These are phyloP conservation scores for Echinarachnius parma DNA, from an alignment of 53 echinoderm and acorn worm genomes.

Conservation along the genomic window DNA sequence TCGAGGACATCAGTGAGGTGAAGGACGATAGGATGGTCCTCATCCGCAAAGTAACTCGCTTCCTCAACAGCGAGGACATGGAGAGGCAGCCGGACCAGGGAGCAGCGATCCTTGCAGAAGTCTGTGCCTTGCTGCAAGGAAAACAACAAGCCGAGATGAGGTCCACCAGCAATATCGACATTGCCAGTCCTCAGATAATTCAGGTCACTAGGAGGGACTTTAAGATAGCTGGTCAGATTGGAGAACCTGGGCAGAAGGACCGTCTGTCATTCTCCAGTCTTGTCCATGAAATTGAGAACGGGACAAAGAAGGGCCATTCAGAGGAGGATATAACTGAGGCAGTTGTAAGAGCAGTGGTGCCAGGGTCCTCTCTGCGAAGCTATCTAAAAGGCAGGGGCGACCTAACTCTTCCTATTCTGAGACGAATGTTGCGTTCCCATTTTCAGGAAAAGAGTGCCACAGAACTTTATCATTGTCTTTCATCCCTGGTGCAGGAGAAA, in stretches of 20 bases:
- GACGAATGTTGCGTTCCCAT: constrained; percentile 38
- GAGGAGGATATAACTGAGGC: constrained; percentile 15
- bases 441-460: constrained; percentile 51
- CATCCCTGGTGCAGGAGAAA: constrained; percentile 1
- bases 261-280: constrained; percentile 17
- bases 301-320: constrained; percentile 2
- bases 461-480: constrained; percentile 41
- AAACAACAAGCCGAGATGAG: background rate
- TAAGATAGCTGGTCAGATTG: constrained; percentile 23
- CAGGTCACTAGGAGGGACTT: constrained; percentile 22
- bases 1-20: background rate
- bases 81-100: background rate
- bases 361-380: constrained; percentile 24
- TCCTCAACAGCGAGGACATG: background rate
- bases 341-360: constrained; percentile 7
- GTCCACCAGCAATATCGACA: background rate
- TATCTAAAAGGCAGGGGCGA: constrained; percentile 29
- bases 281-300: constrained; percentile 15
- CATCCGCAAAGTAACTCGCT: background rate
- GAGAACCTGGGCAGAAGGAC: constrained; percentile 8
- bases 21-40: background rate
- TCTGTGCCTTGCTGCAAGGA: background rate
- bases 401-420: constrained; percentile 20
- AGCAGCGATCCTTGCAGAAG: background rate
- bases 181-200: background rate